Evolutionary conservation across 1,140 invertebrate genomes (phyloP).

Genomic region (Pentalonia nigronervosa): DNA sequence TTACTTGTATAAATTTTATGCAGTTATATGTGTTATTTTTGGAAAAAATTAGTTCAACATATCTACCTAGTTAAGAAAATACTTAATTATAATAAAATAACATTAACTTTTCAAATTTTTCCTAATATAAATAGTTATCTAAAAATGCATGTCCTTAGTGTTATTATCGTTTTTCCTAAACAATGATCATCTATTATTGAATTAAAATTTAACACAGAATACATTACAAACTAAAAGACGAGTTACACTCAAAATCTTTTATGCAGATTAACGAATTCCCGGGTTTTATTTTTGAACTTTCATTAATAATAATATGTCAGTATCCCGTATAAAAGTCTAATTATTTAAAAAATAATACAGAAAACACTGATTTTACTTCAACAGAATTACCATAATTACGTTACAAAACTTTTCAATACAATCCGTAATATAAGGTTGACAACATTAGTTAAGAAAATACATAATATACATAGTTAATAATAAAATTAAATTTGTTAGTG

Average conservation of each 20-base stretch:
- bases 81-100: neutral
- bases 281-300: neutral
- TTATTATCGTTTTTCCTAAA: neutral
- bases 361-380: neutral
- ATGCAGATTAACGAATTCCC: no score
- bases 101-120: neutral
- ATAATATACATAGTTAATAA: constrained; percentile 10
- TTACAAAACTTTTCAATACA: neutral
- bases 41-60: neutral
- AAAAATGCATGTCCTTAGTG: neutral
- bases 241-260: neutral
- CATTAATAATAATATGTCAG: neutral
- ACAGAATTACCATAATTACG: neutral
- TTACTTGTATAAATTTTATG: neutral
- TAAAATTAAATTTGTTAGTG: neutral
- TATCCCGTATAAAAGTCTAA: neutral
- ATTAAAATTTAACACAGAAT: no score
- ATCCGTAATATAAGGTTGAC: neutral
- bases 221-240: neutral
- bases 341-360: neutral
- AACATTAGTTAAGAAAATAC: neutral
- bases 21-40: neutral
- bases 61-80: no score
- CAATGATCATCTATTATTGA: neutral
- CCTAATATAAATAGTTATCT: neutral